A percentile compares a stretch with the other conserved stretches of the same genome.
Evolutionary conservation across 64 coral and sea anemone species (phyloP).

Genomic region (Actinia equina): DNA sequence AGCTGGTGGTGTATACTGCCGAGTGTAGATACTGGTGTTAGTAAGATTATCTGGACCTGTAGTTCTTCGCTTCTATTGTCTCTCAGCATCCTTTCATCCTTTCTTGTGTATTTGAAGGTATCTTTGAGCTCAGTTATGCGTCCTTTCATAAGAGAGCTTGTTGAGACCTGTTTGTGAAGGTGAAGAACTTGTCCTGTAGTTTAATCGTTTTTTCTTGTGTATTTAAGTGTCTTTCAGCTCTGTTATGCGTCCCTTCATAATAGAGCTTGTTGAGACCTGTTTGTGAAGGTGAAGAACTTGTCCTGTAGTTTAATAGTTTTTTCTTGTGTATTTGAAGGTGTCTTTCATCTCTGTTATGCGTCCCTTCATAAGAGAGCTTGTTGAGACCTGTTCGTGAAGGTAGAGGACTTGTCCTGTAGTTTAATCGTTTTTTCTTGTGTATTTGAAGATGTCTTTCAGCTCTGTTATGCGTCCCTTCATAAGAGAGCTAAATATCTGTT

Average conservation of each 20-base stretch:
- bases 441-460: not conserved
- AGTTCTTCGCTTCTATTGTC: too few species aligned
- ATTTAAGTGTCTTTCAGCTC: not conserved
- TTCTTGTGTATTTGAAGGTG: too few species aligned
- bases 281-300: not conserved
- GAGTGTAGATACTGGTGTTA: too few species aligned
- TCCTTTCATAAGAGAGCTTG: slow-evolving; percentile 1
- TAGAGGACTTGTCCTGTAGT: not conserved
- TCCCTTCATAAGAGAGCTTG: not conserved
- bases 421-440: not conserved
- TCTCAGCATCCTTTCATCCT: too few species aligned
- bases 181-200: not conserved
- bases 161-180: not conserved
- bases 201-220: not conserved
- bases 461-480: not conserved
- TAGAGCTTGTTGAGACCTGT: not conserved
- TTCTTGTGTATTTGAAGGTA: too few species aligned
- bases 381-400: not conserved
- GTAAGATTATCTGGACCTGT: too few species aligned
- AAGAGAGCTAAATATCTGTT: too few species aligned
- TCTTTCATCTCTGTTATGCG: too few species aligned
- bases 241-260: not conserved
- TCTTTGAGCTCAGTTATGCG: not conserved
- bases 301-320: not conserved
- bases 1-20: too few species aligned